Base-by-base conservation (phyloP, 2,797 vertebrate species). In the Pteropus rufus region DNA sequence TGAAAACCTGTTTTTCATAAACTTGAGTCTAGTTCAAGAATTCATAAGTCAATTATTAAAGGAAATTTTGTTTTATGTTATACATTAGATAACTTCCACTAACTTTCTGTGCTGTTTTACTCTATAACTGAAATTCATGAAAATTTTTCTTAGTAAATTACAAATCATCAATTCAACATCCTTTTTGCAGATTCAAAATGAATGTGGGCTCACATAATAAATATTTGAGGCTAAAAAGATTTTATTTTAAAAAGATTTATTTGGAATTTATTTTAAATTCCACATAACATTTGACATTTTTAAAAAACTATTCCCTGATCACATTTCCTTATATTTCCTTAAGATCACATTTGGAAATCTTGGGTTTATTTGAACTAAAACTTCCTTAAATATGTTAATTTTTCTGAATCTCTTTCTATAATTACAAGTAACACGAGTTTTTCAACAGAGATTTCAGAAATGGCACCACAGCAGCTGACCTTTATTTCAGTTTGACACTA, bases 401-500 rank as follows among this genome's bases (percentile, higher is more conserved):
- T 44, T 89, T 93, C 62, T 58, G 26, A 89, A 44, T 82, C 46
- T 75, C 58, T 31, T 79, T 76, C 34, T 92, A 49, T 89, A 96
- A 96, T 93, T 94, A n/a, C 70, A 91, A 92, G 82, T 89, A 96
- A 93, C 49, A 62, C 36, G 58, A 95, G 80, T 87, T 94, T 85
- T 75, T 96, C 52, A 89, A 67, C n/a, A 41, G 87, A 89, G 19
- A 89, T 73, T 89, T 95, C 44, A 89, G 36, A 97, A 95, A 95
- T 54, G 70, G 41, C 70, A 67, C 49, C 56, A 62, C 24, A 12
- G 26, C 64, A 94, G 80, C 65, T 85, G 94, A 95, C n/a, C 88
- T 92, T 72, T 89, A 56, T 91, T 86, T 97, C 58, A 72, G 31
- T 54, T 62, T 92, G 93, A 92, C 72, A 93, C 49, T 49, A 65